Base-by-base conservation (phyloP, 2,113 vertebrate genomes). In the Phyllopteryx taeniolatus region DNA sequence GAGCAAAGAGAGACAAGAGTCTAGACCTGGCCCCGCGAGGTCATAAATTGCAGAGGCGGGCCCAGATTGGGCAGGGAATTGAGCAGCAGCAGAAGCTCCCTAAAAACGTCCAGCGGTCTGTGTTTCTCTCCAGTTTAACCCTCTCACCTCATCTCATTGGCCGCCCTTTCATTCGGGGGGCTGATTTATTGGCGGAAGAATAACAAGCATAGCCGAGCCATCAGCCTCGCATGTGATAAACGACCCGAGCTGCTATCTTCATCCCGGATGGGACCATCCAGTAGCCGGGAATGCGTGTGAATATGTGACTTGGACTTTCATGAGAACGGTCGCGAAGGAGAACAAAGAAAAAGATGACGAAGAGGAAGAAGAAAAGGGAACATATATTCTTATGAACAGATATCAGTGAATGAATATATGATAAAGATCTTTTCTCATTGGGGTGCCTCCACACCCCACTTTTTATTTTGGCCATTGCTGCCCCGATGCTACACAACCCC, bases 151-250 rank as follows among this genome's bases (percentile, higher is more conserved):
- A 71, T 67, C 81, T 84, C 83, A 83, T 78, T 83, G 79, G 83
- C 78, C 68, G 31, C 78, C 79, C 87, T 85, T 90, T 91, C 89
- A 91, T 92, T 92, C 87, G 81, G 67, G 53, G 31, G 59, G 56
- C 73, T 91, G 89, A 92, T 94, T 93, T 93, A 94, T 90, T 86
- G 82, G 80, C 70, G 82, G 83, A 82, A 87, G 85, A 91, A 89
- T 91, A 91, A 91, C 86, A 88, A 87, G 81, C 77, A 72, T 74
- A 85, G 86, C 86, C 74, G 79, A 76, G 77, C 78, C 77, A 82
- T 88, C 84, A 79, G 80, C 76, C 79, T 39, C 51, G 67, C 61
- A 73, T 84, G 83, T 87, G 89, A 91, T 82, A 82, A 90, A 92
- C 70, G 85, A 85, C 77, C 85, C 56, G 57, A 71, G 62, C 77